Evolutionary conservation across 2,888 invertebrate species (phyloP).

Genomic region (Geotrupes spiniger): DNA sequence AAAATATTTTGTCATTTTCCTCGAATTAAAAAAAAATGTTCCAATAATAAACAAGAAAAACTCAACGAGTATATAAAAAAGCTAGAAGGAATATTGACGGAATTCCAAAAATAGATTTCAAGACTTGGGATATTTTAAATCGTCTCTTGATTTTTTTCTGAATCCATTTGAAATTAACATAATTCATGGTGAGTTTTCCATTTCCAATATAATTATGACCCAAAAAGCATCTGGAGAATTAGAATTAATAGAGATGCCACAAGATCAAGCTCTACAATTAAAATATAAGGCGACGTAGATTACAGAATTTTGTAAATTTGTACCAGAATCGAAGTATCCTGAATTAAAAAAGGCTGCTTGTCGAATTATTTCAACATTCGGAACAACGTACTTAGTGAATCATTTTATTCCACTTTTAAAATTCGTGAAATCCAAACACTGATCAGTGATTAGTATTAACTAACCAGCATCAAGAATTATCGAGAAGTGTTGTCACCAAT

Average conservation of each 20-base stretch:
- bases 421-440: constrained; percentile 28
- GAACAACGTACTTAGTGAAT: constrained; percentile 24
- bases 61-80: constrained; percentile 27
- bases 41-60: constrained; percentile 23
- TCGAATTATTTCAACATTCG: constrained; percentile 31
- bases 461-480: constrained; percentile 26
- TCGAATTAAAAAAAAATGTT: constrained; percentile 22
- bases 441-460: constrained; percentile 25
- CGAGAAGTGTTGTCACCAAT: constrained; percentile 25
- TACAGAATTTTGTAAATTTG: constrained; percentile 25
- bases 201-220: constrained; percentile 30
- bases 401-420: constrained; percentile 26
- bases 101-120: constrained; percentile 23
- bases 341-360: constrained; percentile 27
- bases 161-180: constrained; percentile 22
- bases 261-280: constrained; percentile 13
- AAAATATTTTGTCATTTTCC: constrained; percentile 19
- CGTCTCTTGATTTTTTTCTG: constrained; percentile 21
- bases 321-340: constrained; percentile 26
- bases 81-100: constrained; percentile 21
- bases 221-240: constrained; percentile 30
- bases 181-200: constrained; percentile 29
- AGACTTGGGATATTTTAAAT: constrained; percentile 22
- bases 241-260: constrained; percentile 32
- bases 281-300: constrained; percentile 20